phyloP scores from a whole-genome alignment of 2,888 invertebrate species.

The Prosapia bicincta region DNA sequence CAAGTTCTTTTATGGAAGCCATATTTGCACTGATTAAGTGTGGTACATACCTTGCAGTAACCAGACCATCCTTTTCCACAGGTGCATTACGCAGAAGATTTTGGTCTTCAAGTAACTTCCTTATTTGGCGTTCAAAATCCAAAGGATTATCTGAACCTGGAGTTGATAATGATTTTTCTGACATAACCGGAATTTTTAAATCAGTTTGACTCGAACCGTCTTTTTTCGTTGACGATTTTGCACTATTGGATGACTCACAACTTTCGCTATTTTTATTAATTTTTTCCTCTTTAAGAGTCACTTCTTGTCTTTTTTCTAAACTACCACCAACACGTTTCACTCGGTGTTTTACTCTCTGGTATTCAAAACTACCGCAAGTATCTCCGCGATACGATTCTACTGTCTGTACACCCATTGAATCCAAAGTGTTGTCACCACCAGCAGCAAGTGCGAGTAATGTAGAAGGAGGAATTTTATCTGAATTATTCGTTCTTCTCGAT shows the following conservation, averaged over 20 bases:
- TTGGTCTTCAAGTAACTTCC: slow-evolving; percentile 70
- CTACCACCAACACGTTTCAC: slow-evolving; percentile 43
- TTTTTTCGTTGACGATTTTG: slow-evolving; percentile 46
- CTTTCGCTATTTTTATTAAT: slow-evolving; percentile 25
- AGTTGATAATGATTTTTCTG: slow-evolving; percentile 25
- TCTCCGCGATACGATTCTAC: slow-evolving; percentile 61
- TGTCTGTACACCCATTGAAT: slow-evolving; percentile 51
- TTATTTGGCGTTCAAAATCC: slow-evolving; percentile 76
- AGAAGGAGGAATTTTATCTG: slow-evolving; percentile 51
- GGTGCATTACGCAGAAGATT: slow-evolving; percentile 60
- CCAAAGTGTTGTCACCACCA: slow-evolving; percentile 49
- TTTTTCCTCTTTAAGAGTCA: slow-evolving; percentile 4
- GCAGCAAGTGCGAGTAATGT: slow-evolving; percentile 53
- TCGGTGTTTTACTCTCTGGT: slow-evolving; percentile 46
- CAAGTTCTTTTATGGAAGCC: slow-evolving; percentile 34
- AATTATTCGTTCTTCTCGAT: slow-evolving; percentile 35
- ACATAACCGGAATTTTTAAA: slow-evolving; percentile 54
- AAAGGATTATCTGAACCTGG: slow-evolving; percentile 35
- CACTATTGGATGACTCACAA: slow-evolving; percentile 20
- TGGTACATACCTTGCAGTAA: slow-evolving; percentile 36
- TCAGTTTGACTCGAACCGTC: slow-evolving; percentile 65
- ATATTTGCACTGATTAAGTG: slow-evolving; percentile 25
- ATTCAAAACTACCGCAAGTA: slow-evolving; percentile 62
- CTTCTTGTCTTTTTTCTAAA: slow-evolving; percentile 29
- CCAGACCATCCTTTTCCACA: slow-evolving; percentile 53